Evolutionary conservation across 1,140 invertebrate species (phyloP).

Genomic region (Phymorhynchus buccinoides): DNA sequence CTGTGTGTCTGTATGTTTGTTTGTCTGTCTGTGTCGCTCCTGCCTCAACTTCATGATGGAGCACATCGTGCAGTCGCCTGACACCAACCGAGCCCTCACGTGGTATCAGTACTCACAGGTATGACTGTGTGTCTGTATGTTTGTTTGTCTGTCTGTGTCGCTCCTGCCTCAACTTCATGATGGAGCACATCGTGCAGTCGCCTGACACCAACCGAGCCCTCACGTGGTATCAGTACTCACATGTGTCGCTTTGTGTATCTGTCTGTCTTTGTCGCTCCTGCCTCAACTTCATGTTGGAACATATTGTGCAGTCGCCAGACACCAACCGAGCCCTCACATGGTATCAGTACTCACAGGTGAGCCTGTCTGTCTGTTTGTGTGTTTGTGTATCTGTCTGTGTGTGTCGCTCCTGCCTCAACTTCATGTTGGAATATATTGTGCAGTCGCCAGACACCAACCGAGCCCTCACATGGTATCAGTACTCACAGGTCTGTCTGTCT

Average conservation of each 20-base stretch:
- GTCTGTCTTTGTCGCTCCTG: not conserved
- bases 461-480: constrained; percentile 69
- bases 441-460: constrained; percentile 65
- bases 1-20: not conserved
- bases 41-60: constrained; percentile 65
- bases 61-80: constrained; percentile 66
- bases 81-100: constrained; percentile 66
- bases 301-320: constrained; percentile 66
- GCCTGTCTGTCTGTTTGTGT: not conserved
- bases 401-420: constrained; percentile 46
- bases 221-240: constrained; percentile 69
- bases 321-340: constrained; percentile 68
- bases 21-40: not conserved
- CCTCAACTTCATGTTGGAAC: constrained; percentile 67
- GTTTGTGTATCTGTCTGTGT: too few species aligned
- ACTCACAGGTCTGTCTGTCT: constrained; percentile 45
- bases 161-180: constrained; percentile 64
- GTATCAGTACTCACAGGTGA: constrained; percentile 64
- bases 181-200: constrained; percentile 63
- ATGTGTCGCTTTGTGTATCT: not conserved
- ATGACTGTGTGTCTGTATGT: not conserved
- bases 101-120: constrained; percentile 68
- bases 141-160: not conserved
- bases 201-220: constrained; percentile 67
- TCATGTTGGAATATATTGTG: constrained; percentile 68